These are phyloP conservation scores for Acrobasis repandana DNA, from an alignment of 2,888 invertebrate genomes.

Conservation along the genomic window DNA sequence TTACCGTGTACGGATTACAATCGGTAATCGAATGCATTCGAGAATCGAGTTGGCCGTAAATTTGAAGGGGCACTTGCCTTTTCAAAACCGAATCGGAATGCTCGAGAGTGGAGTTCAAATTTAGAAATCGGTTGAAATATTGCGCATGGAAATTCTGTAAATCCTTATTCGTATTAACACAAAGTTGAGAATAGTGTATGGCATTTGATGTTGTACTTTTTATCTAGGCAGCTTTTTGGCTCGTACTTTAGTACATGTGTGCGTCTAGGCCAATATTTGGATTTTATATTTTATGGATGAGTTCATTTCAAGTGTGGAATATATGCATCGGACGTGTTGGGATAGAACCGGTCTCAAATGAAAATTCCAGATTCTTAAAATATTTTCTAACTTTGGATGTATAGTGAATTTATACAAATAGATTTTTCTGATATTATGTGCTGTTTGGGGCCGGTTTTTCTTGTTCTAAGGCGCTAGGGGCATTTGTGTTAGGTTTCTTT, in stretches of 20 bases:
- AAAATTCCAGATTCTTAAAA: neutral
- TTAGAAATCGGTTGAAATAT: conserved; percentile 59
- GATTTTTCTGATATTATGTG: no score
- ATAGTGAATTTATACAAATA: neutral
- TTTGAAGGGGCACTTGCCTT: conserved; percentile 65
- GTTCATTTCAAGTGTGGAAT: conserved; percentile 25
- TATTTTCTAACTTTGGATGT: neutral
- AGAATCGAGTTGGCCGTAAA: conserved; percentile 50
- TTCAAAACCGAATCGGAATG: conserved; percentile 65
- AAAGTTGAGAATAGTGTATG: conserved; percentile 38
- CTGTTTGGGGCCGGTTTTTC: no score
- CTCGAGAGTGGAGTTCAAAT: conserved; percentile 58
- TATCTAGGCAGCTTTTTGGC: conserved; percentile 39
- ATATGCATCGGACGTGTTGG: neutral
- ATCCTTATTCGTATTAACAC: conserved; percentile 27
- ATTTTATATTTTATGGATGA: conserved; percentile 39
- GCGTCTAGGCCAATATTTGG: conserved; percentile 49
- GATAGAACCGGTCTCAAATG: neutral
- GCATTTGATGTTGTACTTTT: conserved; percentile 38
- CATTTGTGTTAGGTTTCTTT: no score
- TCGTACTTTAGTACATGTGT: conserved; percentile 43
- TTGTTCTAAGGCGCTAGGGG: no score
- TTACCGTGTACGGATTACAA: conserved; percentile 38
- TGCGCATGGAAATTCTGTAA: conserved; percentile 36
- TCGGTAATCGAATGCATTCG: conserved; percentile 42